A percentile compares a stretch with the other conserved stretches of the same genome.
phyloP scores from a whole-genome alignment of 2,888 invertebrate species.

The Parelbella ahira region DNA sequence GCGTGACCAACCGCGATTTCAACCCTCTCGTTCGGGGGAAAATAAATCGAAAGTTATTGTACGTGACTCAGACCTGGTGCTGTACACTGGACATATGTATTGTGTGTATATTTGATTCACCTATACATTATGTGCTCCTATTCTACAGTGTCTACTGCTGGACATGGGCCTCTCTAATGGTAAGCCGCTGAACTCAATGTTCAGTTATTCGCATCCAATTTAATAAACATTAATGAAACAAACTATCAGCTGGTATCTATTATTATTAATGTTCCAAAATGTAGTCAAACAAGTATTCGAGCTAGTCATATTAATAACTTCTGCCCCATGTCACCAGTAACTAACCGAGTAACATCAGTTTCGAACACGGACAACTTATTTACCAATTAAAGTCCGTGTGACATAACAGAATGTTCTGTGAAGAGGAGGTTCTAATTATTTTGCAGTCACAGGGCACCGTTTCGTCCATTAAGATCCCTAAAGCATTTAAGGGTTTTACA shows the following conservation, averaged over 20 bases:
- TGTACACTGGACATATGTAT: no score
- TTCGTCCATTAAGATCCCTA: conserved; percentile 45
- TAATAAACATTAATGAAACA: no score
- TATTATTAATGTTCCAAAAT: no score
- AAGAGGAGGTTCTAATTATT: conserved; percentile 29
- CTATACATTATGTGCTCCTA: no score
- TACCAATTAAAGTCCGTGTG: conserved; percentile 12
- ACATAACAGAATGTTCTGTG: conserved; percentile 11
- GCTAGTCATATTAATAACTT: no score
- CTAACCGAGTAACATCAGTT: conserved; percentile 4
- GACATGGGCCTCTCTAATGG: no score
- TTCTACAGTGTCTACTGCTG: no score
- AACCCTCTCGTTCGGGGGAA: conserved; percentile 20
- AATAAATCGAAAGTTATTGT: conserved; percentile 23
- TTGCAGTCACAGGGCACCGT: conserved; percentile 49
- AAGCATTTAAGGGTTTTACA: conserved; percentile 52
- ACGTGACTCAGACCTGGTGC: conserved; percentile 17
- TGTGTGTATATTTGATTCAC: no score
- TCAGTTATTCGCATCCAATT: no score
- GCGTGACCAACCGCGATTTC: conserved; percentile 20
- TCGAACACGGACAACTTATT: conserved; percentile 5
- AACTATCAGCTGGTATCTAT: no score
- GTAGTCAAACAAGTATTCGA: no score
- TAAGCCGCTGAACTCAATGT: no score
- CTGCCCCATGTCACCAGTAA: not conserved